Base-by-base conservation (phyloP, 2,797 vertebrate genomes). In the Stomatorhinus walkeri region DNA sequence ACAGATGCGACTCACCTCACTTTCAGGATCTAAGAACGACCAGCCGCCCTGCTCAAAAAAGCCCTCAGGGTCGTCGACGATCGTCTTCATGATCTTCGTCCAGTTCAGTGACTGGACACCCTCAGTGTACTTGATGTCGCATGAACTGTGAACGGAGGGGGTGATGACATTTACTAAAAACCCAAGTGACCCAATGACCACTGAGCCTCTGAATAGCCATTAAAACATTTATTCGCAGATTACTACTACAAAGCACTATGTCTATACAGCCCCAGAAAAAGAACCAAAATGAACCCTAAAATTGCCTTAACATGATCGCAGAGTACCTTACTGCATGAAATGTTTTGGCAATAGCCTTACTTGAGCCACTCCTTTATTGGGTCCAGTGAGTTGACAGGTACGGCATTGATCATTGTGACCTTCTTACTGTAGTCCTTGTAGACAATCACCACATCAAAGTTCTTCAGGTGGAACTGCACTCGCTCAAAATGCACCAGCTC, bases 41-140 rank as follows among this genome's bases (percentile, higher is more conserved):
- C 98, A 99, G 40, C 98, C 97, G 0, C 98, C 98, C 94, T 99
- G 98, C 79, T 98, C 97, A 8, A 99, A 99, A 95, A 99, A 99
- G 1, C 98, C 98, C 92, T 99, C 98, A 0, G 98, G 98, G 85
- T 99, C 98, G 0, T 99, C 98, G 1, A 98, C 97, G 12, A 99
- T 99, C 8, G 98, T 99, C 91, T 99, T 99, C 98, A 99, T 99
- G 94, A 99, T 98, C 95, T 99, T 99, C 90, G 97, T 98, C 98
- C 98, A 99, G 93, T 99, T 99, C 89, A 99, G 94, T 0, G 98
- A 99, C 94, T 99, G 98, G 4, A 99, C 98, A 0, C 98, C 98
- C 91, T 98, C 98, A 0, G 98, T 99, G 94, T 99, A 99, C 91
- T 99, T 99, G 84, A 99, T 96, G 92, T 99, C 98, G 89, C 98